These are phyloP conservation scores for Scaptomyza parva DNA, from an alignment of 2,888 invertebrate genomes.

Conservation along the genomic window DNA sequence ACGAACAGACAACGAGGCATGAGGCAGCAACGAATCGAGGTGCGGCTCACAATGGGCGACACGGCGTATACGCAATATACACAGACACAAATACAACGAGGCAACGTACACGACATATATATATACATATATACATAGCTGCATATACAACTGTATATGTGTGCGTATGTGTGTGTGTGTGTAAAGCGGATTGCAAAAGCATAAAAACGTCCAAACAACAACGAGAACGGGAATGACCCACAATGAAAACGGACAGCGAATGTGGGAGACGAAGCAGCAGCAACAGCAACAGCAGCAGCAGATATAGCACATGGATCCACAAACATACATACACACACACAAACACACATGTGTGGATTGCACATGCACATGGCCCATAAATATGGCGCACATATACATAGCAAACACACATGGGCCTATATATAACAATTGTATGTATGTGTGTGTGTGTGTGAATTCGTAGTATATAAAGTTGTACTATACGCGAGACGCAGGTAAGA, in stretches of 20 bases:
- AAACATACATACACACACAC: constrained; percentile 21
- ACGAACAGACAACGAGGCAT: constrained; percentile 49
- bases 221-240: constrained; percentile 69
- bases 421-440: constrained; percentile 35
- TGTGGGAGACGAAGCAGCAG: constrained; percentile 22
- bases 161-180: constrained; percentile 28
- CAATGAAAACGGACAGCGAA: constrained; percentile 70
- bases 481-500: constrained; percentile 63
- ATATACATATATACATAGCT: no score
- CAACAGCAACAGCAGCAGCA: constrained; percentile 6
- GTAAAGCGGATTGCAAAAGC: constrained; percentile 71
- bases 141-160: constrained; percentile 19
- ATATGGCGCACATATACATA: constrained; percentile 66
- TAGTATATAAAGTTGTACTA: constrained; percentile 56
- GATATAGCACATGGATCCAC: constrained; percentile 38
- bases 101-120: constrained; percentile 45
- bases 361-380: constrained; percentile 67
- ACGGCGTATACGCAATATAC: constrained; percentile 69
- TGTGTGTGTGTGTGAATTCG: constrained; percentile 7
- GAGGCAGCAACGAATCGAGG: constrained; percentile 49
- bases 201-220: constrained; percentile 62
- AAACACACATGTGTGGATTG: constrained; percentile 9
- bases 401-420: constrained; percentile 41
- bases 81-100: constrained; percentile 9
- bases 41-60: constrained; percentile 73